Conservation (phyloP, 1,140 invertebrate genomes). For the Bombus polaris region DNA sequence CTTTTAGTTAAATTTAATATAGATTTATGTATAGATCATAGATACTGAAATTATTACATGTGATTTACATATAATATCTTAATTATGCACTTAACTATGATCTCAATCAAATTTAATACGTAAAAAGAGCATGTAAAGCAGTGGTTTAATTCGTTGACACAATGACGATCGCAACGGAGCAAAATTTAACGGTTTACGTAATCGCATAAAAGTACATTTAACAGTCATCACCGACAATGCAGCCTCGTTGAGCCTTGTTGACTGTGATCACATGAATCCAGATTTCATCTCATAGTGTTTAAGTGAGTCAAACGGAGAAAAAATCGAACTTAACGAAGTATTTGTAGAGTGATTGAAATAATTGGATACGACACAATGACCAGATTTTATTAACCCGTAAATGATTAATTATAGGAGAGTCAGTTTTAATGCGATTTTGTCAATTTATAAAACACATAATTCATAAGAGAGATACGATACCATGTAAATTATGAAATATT, state of each 20-base stretch:
- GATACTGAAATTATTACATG: neutral
- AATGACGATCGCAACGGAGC: neutral
- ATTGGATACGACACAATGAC: neutral
- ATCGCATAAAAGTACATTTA: conserved; percentile 19
- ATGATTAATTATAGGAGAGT: neutral
- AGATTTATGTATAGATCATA: neutral
- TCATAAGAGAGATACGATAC: neutral
- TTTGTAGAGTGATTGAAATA: neutral
- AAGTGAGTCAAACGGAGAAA: neutral
- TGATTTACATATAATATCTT: neutral
- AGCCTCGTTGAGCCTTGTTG: conserved; percentile 10
- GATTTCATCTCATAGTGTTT: conserved; percentile 13
- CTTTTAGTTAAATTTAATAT: neutral
- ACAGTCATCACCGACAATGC: neutral
- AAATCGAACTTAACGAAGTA: neutral
- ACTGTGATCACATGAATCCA: neutral
- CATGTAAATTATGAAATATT: too few species aligned
- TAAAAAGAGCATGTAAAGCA: neutral
- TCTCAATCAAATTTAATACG: neutral
- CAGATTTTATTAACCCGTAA: neutral
- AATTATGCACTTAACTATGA: too few species aligned
- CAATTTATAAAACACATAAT: neutral
- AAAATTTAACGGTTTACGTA: neutral
- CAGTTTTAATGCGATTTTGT: neutral
- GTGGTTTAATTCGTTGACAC: neutral